Base-by-base conservation (phyloP, 2,888 invertebrate species). In the Eristalis arbustorum region DNA sequence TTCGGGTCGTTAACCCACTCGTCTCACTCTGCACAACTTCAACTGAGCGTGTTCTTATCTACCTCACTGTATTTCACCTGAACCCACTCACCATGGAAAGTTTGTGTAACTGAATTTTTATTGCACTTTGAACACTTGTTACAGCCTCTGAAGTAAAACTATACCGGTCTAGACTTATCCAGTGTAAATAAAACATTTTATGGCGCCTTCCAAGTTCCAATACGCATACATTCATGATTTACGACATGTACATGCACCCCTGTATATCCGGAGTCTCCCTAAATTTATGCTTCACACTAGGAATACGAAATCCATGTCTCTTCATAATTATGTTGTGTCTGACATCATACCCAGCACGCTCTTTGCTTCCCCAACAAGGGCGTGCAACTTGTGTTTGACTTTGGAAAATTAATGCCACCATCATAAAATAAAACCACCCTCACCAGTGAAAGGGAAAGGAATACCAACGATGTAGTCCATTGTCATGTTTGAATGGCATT, bases 301-400 rank as follows among this genome's bases (percentile, higher is more conserved):
- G 49, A 8, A 49, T 49, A 18, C 49, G 49, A 18, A 18, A 49
- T 49, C 8, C 23, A n/a, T 22, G 23, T 3, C 28, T 18, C 69
- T 37, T 34, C 18, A 37, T 1, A 23, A 13, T 61, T 49, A 74
- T 63, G 68, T 67, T 42, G 34, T 22, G 49, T 63, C 69, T 75
- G 80, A 74, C 80, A 75, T 81, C 80, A 75, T 69, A 74, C 49
- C 61, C 57, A 37, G 66, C 71, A 77, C 68, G 63, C 34, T 31
- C 13, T 13, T 40, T 25, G 11, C 66, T 59, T 10, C 11, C 13
- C 14, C 1, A 11, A 25, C 40, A 13, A 68, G 84, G 74, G 84
- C 75, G 69, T 66, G 49, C 62, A 62, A 49, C 37, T 68, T 63
- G 69, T 68, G 31, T 62, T 22, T 42, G 64, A 22, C 61, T 69